phyloP scores from a whole-genome alignment of 2,797 vertebrate species.

The Phataginus tricuspis region DNA sequence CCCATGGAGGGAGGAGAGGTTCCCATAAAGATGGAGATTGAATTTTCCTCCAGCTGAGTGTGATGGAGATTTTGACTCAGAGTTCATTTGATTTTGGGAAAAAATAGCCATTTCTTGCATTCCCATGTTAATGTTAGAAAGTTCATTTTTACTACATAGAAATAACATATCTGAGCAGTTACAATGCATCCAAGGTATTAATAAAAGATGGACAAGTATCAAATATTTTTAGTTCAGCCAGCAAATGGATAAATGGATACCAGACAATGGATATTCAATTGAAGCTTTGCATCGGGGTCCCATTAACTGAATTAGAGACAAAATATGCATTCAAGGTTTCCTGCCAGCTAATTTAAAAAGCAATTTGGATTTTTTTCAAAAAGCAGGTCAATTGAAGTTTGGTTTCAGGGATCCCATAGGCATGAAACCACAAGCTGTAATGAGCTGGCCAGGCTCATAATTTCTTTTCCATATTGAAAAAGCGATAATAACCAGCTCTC shows the following conservation, averaged over 20 bases:
- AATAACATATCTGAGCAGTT: neutral
- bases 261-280: constrained; percentile 66
- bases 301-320: constrained; percentile 78
- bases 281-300: constrained; percentile 81
- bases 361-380: constrained; percentile 78
- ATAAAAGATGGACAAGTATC: neutral
- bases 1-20: rapidly evolving
- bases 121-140: neutral
- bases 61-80: neutral
- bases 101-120: neutral
- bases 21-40: neutral
- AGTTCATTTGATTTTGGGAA: neutral
- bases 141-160: neutral
- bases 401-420: constrained; percentile 58
- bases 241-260: neutral
- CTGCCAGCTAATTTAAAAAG: constrained; percentile 81
- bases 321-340: constrained; percentile 73
- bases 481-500: neutral
- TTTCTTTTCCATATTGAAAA: constrained; percentile 44
- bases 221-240: constrained; percentile 2
- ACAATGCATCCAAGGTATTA: neutral
- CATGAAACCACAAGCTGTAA: constrained; percentile 69
- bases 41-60: neutral
- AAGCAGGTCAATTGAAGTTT: constrained; percentile 71
- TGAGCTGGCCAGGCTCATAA: constrained; percentile 61